A percentile compares a stretch with the other conserved stretches of the same genome.
These are phyloP conservation scores for Nipponacmea schrenckii DNA, from an alignment of 2,888 invertebrate species.

Conservation along the genomic window DNA sequence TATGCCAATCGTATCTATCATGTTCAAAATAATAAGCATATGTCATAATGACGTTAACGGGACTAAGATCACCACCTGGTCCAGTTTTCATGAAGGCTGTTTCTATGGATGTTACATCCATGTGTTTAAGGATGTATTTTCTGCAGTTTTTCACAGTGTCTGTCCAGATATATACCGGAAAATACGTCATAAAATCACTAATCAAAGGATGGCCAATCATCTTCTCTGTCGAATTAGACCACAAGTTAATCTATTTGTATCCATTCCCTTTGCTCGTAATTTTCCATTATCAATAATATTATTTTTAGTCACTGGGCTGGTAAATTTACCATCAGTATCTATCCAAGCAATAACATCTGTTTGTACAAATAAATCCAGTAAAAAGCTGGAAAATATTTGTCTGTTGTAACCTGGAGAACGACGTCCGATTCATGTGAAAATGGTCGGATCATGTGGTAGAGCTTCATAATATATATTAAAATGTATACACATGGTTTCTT, in stretches of 20 bases:
- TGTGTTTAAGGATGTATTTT: neutral
- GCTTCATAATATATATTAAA: neutral
- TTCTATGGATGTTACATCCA: neutral
- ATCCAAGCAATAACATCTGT: neutral
- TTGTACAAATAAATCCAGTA: neutral
- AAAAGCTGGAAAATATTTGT: neutral
- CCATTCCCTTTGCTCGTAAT: neutral
- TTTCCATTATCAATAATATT: neutral
- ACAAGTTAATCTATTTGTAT: neutral
- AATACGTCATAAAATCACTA: neutral
- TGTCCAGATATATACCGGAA: neutral
- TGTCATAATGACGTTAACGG: neutral
- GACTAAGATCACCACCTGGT: neutral
- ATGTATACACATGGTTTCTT: neutral
- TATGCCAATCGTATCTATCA: neutral
- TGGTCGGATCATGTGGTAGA: neutral
- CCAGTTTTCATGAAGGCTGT: neutral
- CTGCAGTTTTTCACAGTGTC: neutral
- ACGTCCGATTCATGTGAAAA: neutral
- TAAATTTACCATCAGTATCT: neutral
- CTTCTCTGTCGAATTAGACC: neutral
- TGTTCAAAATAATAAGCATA: neutral
- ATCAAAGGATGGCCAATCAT: neutral
- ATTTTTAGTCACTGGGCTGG: neutral
- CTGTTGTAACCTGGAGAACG: neutral